Conservation (phyloP, 1,140 invertebrate species). For the Rhopalosiphum maidis region DNA sequence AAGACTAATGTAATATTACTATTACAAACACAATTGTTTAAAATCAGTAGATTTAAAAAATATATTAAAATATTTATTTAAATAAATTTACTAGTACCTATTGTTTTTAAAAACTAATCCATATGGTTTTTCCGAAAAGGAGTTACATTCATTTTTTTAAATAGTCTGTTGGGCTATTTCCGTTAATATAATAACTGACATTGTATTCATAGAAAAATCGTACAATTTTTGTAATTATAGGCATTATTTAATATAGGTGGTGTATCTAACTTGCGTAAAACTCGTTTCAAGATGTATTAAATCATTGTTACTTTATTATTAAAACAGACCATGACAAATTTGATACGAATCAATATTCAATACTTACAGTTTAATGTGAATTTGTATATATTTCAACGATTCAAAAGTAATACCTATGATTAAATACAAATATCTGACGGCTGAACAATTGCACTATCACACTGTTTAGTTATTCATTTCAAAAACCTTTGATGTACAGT, state of each 20-base stretch:
- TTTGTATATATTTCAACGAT: background rate
- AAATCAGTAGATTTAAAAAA: background rate
- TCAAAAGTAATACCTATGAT: background rate
- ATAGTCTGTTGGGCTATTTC: background rate
- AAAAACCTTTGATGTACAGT: slow-evolving; percentile 10
- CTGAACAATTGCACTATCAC: background rate
- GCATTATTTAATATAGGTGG: background rate
- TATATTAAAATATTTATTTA: background rate
- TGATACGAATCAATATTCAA: no score
- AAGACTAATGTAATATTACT: background rate
- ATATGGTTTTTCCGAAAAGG: background rate
- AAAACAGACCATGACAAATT: background rate
- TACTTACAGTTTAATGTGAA: background rate
- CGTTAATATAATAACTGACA: background rate
- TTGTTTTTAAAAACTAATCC: background rate
- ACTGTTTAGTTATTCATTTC: background rate
- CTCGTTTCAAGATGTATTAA: background rate
- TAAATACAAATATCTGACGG: background rate
- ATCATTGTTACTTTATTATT: background rate
- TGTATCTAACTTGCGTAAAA: background rate
- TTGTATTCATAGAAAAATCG: background rate
- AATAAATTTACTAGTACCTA: background rate
- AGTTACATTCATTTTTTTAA: background rate
- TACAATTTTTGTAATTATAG: background rate
- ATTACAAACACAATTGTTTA: background rate